Conservation (phyloP, 2,888 invertebrate genomes). For the Eristalis arbustorum region DNA sequence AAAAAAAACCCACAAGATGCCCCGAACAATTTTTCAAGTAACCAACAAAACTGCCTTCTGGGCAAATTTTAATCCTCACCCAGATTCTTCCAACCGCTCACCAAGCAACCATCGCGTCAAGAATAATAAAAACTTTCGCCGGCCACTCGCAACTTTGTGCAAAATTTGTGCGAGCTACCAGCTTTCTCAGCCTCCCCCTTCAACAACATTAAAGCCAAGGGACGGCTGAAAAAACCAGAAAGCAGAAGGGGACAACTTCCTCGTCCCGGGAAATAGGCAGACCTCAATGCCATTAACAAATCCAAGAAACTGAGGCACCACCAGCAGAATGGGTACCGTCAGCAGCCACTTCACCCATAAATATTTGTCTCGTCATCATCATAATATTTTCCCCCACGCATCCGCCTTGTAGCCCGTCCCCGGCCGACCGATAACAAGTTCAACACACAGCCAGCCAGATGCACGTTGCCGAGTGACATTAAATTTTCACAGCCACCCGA, state of each 20-base stretch:
- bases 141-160: background rate
- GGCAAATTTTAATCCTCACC: constrained; percentile 4
- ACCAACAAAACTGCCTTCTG: constrained; percentile 12
- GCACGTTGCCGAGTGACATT: constrained; percentile 26
- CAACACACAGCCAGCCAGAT: constrained; percentile 6
- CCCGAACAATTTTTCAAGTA: background rate
- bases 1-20: too few species aligned
- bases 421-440: constrained; percentile 32
- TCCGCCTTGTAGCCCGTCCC: constrained; percentile 24
- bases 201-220: background rate
- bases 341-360: constrained; percentile 56
- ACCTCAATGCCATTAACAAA: constrained; percentile 44
- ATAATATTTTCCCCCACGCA: constrained; percentile 53
- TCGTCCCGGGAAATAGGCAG: constrained; percentile 25
- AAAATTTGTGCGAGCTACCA: background rate
- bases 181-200: background rate
- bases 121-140: constrained; percentile 7
- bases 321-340: constrained; percentile 13
- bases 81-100: background rate
- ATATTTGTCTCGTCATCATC: constrained; percentile 64
- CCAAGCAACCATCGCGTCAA: background rate
- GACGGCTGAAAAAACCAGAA: background rate
- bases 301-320: background rate
- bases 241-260: background rate
- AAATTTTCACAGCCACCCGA: constrained; percentile 25